Evolutionary conservation across 2,888 invertebrate genomes (phyloP), one percentile per base, ranked within the genome.

Genomic region (Dynastes grantii): DNA sequence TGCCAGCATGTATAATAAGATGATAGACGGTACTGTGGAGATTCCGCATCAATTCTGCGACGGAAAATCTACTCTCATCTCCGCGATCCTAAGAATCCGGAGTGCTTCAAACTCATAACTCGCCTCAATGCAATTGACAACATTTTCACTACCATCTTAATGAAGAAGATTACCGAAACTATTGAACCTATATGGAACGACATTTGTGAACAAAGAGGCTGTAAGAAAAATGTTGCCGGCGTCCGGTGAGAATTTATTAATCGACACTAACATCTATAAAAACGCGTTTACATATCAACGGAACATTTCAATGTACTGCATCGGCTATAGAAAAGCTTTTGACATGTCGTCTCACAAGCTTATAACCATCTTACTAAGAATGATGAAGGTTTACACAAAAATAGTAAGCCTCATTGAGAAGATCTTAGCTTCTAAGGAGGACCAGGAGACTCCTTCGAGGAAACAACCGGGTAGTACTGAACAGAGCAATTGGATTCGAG

Each of bases 221-320:
- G 61, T 11, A 78, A 80, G 22, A 55, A 76, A n/a, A 78, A 73
- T 2, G 51, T 76, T 16, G 76, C 76, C 2, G 80, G 76, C 2
- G 61, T 73, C 1, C 63, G 22, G 51, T 9, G 78, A 80, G 11
- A 80, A 78, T 45, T 22, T 22, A 22, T 22, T 22, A 1, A 75
- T 76, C 8, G 80, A 78, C 53, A 13, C 2, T 8, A 51, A 37
- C 29, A 45, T 58, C 6, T 73, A 40, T 53, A 76, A 76, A 32
- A 45, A 67, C 22, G 68, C 51, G 2, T 22, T 22, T 0, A 22
- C 13, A 27, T 75, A 51, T 11, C 75, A 71, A 58, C 13, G 78
- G 11, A 78, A 76, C 37, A 37, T 78, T 3, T 76, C 78, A 37
- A 63, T 53, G 65, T 45, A 29, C 6, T 78, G 78, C 55, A 63